phyloP scores from a whole-genome alignment of 2,888 invertebrate genomes.

The Aelia acuminata region DNA sequence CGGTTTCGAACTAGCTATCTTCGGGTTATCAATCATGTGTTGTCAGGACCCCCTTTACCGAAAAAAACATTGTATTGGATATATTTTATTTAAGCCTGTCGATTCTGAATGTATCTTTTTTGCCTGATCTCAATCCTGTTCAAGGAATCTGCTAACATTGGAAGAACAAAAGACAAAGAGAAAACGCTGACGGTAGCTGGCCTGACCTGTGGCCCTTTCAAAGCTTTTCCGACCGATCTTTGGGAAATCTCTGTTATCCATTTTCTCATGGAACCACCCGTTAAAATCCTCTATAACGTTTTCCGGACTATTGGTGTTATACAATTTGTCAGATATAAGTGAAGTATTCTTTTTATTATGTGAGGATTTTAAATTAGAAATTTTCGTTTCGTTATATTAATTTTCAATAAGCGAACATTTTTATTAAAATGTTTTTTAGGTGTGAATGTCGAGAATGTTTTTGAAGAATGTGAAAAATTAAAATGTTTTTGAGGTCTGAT shows the following conservation, averaged over 20 bases:
- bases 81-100: background rate
- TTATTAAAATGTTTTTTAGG: no score
- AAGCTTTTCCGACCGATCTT: background rate
- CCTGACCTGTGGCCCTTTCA: background rate
- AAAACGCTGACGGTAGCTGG: slow-evolving; percentile 17
- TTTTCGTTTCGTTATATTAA: no score
- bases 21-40: no score
- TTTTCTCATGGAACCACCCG: background rate
- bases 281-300: background rate
- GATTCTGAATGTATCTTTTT: background rate
- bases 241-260: background rate
- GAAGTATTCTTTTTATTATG: no score
- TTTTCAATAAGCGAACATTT: no score
- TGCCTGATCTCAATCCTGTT: background rate
- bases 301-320: background rate
- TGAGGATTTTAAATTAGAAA: no score
- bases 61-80: background rate
- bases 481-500: no score
- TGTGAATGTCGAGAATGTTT: no score
- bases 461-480: no score
- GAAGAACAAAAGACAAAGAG: background rate
- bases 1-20: no score
- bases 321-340: background rate
- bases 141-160: background rate
- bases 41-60: no score